Evolutionary conservation across 1,140 invertebrate genomes (phyloP), one percentile per base, ranked within the genome.

Genomic region (Aphelenchoides avenae): DNA sequence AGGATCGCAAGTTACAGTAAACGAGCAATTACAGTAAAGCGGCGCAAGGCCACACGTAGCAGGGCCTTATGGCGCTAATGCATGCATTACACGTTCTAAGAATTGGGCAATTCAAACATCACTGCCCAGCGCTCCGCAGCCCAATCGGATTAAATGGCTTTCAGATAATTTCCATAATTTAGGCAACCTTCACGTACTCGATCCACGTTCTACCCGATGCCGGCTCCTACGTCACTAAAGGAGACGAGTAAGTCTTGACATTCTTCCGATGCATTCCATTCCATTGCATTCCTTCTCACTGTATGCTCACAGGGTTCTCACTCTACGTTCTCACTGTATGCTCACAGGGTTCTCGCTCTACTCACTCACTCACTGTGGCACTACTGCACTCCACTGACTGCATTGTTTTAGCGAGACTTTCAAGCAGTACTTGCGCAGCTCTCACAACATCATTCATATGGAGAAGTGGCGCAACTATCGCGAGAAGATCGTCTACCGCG

Each of bases 401-500:
- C n/a, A n/a, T n/a, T n/a, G n/a, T 62, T 66, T 36, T 22, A 66
- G 64, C n/a, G 64, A 66, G 22, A 34, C 53, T 27, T 61, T 42
- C 24, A 2, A n/a, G 9, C 18, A 33, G 18, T 66, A 56, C 31
- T 46, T 66, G 2, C 64, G 64, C 22, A 46, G 29, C 22, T 64
- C 59, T 0, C 65, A 68, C 29, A 67, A 67, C 47, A 49, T 67
- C 15, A 11, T 69, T n/a, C 34, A 56, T 11, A 52, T 63, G 34
- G 46, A 53, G 22, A 70, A 69, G 26, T 67, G 65, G 65, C 26
- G 26, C n/a, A 15, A 15, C 4, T 69, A 70, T 41, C 65, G 66
- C 2, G 65, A 68, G 20, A 61, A 53, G 15, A 39, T 67, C 24
- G 11, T 66, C 9, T 69, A 61, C 47, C 52, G 55, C 26, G 65